These are phyloP conservation scores for Motacilla alba DNA, from an alignment of 2,113 vertebrate genomes.

Conservation along the genomic window DNA sequence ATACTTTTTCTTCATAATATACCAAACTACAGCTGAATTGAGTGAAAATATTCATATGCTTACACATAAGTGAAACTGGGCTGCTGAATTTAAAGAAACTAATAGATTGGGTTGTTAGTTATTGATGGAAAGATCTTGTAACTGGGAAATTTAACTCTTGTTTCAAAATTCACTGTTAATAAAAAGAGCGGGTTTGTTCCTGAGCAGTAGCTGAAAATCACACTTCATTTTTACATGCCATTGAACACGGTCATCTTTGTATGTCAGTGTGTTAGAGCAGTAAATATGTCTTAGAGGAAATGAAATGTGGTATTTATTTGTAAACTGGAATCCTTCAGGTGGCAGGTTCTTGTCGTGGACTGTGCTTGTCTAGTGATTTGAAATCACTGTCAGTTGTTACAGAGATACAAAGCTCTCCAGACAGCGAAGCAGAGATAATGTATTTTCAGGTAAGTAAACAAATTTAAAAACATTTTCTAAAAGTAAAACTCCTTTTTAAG, in stretches of 20 bases:
- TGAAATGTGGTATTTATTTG: background rate
- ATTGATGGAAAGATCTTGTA: background rate
- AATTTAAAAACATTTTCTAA: background rate
- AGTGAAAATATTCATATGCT: background rate
- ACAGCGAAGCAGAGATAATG: slow-evolving; percentile 76
- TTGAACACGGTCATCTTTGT: background rate
- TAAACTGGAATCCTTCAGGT: slow-evolving; percentile 73
- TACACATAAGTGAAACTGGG: background rate
- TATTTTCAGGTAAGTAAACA: slow-evolving; percentile 84
- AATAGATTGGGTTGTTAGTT: background rate
- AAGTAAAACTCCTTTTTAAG: background rate
- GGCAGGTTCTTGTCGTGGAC: slow-evolving; percentile 83
- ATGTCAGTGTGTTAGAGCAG: background rate
- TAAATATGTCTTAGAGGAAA: background rate
- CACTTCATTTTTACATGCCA: background rate
- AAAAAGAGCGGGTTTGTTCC: background rate
- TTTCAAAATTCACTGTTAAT: background rate
- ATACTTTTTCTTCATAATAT: background rate
- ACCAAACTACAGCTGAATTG: background rate
- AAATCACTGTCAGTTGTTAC: slow-evolving; percentile 90
- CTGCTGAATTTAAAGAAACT: background rate
- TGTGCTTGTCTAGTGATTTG: slow-evolving; percentile 92
- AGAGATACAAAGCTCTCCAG: slow-evolving; percentile 72
- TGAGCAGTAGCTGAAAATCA: background rate
- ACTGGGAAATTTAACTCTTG: background rate